Evolutionary conservation across 2,113 vertebrate species (phyloP).

Genomic region (Pogona vitticeps): DNA sequence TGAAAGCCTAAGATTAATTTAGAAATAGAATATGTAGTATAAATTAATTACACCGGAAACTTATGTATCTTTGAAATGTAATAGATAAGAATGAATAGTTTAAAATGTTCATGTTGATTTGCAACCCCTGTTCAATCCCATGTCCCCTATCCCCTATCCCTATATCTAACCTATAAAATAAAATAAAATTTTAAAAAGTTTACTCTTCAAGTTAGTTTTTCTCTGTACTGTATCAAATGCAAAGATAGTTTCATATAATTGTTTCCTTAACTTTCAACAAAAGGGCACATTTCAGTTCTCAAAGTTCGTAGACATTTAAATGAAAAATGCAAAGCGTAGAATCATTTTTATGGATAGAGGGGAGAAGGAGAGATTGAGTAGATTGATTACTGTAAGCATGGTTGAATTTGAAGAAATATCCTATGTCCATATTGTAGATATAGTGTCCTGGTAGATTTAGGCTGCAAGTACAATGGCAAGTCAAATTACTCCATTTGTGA

Average conservation of each 20-base stretch:
- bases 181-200: too few species aligned
- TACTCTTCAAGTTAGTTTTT: conserved; percentile 46
- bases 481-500: too few species aligned
- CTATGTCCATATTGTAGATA: not conserved
- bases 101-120: too few species aligned
- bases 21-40: too few species aligned
- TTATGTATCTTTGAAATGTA: too few species aligned
- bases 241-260: conserved; percentile 43
- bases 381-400: not conserved
- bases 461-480: too few species aligned
- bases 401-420: conserved; percentile 42
- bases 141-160: too few species aligned
- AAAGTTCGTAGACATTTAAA: conserved; percentile 30
- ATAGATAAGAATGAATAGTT: too few species aligned
- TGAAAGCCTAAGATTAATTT: too few species aligned
- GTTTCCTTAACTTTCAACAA: conserved; percentile 33
- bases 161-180: too few species aligned
- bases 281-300: conserved; percentile 34
- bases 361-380: not conserved
- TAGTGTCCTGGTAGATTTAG: conserved; percentile 13
- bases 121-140: too few species aligned
- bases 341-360: conserved; percentile 3
- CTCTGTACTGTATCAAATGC: conserved; percentile 48
- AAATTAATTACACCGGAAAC: too few species aligned
- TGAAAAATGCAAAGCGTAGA: conserved; percentile 2